A percentile compares a stretch with the other conserved stretches of the same genome.
Conservation (phyloP, 2,797 vertebrate species). For the Potorous gilbertii region DNA sequence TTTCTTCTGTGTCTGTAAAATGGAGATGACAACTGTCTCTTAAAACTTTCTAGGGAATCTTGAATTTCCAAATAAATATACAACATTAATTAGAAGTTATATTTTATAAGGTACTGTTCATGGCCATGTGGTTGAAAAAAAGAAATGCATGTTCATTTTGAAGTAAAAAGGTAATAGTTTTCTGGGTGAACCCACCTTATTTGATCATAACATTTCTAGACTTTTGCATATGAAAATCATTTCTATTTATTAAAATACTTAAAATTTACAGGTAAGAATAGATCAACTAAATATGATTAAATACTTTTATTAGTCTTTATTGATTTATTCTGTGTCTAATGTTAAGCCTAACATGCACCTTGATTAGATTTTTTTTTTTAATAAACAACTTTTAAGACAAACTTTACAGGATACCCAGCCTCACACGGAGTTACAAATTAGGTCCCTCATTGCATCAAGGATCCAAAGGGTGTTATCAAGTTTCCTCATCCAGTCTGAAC, state of each 20-base stretch:
- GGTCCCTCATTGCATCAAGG: not conserved
- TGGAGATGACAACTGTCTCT: not conserved
- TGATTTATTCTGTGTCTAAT: not conserved
- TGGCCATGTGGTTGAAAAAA: not conserved
- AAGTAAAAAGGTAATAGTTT: not conserved
- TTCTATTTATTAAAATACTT: too few relatives aligned
- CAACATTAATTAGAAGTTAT: not conserved
- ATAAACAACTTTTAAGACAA: not conserved
- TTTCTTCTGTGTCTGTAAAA: conserved; percentile 10
- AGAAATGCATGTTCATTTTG: not conserved
- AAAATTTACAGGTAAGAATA: not conserved
- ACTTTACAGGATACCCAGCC: not conserved
- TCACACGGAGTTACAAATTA: not conserved
- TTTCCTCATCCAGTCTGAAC: not conserved
- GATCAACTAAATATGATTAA: not conserved
- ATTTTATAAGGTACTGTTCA: not conserved
- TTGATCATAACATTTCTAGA: not conserved
- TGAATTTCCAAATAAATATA: not conserved
- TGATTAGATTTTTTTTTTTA: not conserved
- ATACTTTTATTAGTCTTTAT: not conserved
- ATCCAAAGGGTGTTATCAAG: not conserved
- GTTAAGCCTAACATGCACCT: not conserved
- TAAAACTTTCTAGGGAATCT: not conserved
- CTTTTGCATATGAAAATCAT: not conserved
- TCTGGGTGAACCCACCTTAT: not conserved